These are phyloP conservation scores for Caenorhabditis uteleia DNA, from an alignment of 2,888 invertebrate genomes.

Conservation along the genomic window DNA sequence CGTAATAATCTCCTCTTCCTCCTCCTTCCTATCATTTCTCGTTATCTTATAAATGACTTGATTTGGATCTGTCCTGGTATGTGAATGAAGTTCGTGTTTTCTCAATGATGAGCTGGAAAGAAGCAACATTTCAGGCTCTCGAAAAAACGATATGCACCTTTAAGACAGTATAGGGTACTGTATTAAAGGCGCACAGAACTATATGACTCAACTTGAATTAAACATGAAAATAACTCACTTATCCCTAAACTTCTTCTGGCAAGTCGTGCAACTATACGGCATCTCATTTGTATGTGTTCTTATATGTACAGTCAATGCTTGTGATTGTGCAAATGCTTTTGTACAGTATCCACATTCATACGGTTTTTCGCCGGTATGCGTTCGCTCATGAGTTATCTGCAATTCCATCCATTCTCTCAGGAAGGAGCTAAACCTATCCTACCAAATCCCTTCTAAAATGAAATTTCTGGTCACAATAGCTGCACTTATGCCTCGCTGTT, in stretches of 20 bases:
- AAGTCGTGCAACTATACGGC: conserved; percentile 48
- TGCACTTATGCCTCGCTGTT: conserved; percentile 46
- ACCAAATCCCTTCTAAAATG: conserved; percentile 55
- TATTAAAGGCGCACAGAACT: too few species aligned
- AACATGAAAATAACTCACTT: conserved; percentile 41
- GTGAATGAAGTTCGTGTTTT: too few species aligned
- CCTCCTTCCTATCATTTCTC: too few species aligned
- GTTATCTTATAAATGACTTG: too few species aligned
- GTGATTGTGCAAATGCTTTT: conserved; percentile 55
- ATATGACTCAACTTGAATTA: too few species aligned
- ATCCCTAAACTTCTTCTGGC: conserved; percentile 46
- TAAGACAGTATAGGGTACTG: too few species aligned
- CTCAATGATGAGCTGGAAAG: too few species aligned
- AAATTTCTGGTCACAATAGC: conserved; percentile 51
- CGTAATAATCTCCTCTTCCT: too few species aligned
- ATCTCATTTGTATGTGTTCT: conserved; percentile 54
- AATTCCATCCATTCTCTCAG: conserved; percentile 2
- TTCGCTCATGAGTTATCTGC: conserved; percentile 52
- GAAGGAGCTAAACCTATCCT: too few species aligned
- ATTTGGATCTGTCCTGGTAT: too few species aligned
- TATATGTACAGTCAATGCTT: conserved; percentile 45
- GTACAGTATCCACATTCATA: conserved; percentile 59
- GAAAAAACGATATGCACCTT: too few species aligned
- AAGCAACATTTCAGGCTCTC: too few species aligned
- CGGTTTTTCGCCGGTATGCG: conserved; percentile 62